These are phyloP conservation scores for Hoplodrina blanda DNA, from an alignment of 2,888 invertebrate genomes.

Conservation along the genomic window DNA sequence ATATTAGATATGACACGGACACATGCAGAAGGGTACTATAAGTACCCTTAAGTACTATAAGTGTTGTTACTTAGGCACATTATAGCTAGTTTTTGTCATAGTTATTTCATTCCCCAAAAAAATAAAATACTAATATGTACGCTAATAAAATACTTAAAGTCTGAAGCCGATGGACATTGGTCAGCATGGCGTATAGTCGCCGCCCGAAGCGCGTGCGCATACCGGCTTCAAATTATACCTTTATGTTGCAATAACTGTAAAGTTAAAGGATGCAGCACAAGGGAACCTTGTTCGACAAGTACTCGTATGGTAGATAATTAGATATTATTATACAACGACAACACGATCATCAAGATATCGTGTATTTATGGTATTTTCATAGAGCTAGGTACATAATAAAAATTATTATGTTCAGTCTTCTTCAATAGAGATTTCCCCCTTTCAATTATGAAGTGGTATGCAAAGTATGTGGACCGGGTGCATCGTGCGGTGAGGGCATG, in stretches of 20 bases:
- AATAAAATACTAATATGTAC: too few species aligned
- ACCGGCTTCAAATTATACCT: conserved; percentile 18
- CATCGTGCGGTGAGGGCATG: not conserved
- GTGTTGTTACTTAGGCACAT: too few species aligned
- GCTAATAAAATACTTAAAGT: not conserved
- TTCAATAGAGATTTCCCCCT: not conserved
- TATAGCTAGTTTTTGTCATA: too few species aligned
- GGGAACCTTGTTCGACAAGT: conserved; percentile 29
- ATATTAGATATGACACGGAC: not conserved
- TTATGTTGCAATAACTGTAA: conserved; percentile 21
- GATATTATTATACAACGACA: not conserved
- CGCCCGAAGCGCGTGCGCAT: conserved; percentile 33
- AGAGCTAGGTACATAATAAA: not conserved
- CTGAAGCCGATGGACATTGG: not conserved
- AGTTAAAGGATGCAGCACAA: conserved; percentile 25
- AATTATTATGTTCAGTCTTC: not conserved
- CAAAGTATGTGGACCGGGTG: not conserved
- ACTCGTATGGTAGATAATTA: not conserved
- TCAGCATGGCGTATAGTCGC: not conserved
- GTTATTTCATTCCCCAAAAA: too few species aligned
- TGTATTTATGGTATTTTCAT: not conserved
- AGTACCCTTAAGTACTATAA: too few species aligned
- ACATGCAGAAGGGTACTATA: conserved; percentile 15
- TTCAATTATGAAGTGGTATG: not conserved
- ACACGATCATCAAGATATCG: not conserved